Percentiles rank a stretch among this genome's conserved stretches.
phyloP scores from a whole-genome alignment of 1,140 invertebrate species.

The Brachionus paranguensis region DNA sequence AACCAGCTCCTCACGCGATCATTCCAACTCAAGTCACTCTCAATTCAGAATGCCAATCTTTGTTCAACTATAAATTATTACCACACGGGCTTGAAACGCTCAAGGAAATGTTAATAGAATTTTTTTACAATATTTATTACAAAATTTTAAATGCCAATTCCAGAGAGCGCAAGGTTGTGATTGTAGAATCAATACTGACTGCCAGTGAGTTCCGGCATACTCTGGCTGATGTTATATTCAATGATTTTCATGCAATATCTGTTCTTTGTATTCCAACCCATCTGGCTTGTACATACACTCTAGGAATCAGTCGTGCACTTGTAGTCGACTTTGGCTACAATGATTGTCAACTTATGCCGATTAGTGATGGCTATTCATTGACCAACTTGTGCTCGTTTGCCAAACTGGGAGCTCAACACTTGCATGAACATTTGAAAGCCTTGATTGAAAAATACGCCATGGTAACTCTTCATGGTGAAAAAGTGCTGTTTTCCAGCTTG shows the following conservation, averaged over 20 bases:
- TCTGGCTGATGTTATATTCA: conserved; percentile 80
- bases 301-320: conserved; percentile 70
- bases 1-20: conserved; percentile 76
- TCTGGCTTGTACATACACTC: conserved; percentile 68
- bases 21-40: conserved; percentile 61
- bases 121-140: conserved; percentile 25
- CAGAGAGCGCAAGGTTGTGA: conserved; percentile 79
- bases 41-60: neutral
- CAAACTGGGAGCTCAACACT: neutral
- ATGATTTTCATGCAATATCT: conserved; percentile 77
- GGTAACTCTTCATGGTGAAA: neutral
- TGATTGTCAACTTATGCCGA: conserved; percentile 72
- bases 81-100: neutral
- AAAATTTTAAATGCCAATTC: conserved; percentile 64
- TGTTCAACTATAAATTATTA: neutral
- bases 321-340: conserved; percentile 79
- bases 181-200: conserved; percentile 80
- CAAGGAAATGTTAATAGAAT: neutral
- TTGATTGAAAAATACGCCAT: neutral
- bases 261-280: conserved; percentile 71
- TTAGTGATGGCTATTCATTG: conserved; percentile 51
- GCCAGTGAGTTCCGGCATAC: conserved; percentile 74
- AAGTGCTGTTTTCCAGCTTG: neutral
- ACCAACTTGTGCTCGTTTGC: conserved; percentile 8
- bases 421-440: neutral